phyloP scores from a whole-genome alignment of 37 sponge, comb jelly and placozoan species.

The Oscarella lobularis region DNA sequence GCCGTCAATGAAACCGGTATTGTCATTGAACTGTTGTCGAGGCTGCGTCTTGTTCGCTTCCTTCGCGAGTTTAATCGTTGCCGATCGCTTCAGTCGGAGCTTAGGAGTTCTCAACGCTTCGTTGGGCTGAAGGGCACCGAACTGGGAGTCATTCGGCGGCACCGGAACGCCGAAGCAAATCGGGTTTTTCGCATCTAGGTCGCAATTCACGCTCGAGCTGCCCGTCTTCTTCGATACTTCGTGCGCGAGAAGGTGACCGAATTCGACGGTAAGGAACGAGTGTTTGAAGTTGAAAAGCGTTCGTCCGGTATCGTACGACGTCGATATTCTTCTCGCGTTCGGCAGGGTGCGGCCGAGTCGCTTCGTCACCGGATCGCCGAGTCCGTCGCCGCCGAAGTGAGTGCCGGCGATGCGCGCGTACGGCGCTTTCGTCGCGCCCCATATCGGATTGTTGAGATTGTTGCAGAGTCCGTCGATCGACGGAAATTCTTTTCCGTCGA shows the following conservation, averaged over 20 bases:
- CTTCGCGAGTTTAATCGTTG: too few relatives aligned
- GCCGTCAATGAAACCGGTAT: too few relatives aligned
- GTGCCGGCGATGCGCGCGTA: neutral
- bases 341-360: neutral
- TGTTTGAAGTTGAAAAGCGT: neutral
- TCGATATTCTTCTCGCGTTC: neutral
- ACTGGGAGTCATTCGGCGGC: neutral
- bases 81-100: too few relatives aligned
- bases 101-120: too few relatives aligned
- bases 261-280: neutral
- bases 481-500: too few relatives aligned
- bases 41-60: too few relatives aligned
- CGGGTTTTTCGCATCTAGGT: neutral
- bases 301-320: neutral
- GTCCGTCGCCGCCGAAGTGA: neutral
- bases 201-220: neutral
- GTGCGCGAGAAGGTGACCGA: neutral
- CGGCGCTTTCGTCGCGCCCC: neutral
- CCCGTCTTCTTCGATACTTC: neutral
- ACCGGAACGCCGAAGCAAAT: neutral
- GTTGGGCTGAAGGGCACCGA: neutral
- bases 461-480: neutral
- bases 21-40: too few relatives aligned
- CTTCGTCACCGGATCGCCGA: neutral
- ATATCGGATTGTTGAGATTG: neutral